Evolutionary conservation across 2,888 invertebrate species (phyloP), one percentile per base, ranked within the genome.

Genomic region (Mimachlamys varia): DNA sequence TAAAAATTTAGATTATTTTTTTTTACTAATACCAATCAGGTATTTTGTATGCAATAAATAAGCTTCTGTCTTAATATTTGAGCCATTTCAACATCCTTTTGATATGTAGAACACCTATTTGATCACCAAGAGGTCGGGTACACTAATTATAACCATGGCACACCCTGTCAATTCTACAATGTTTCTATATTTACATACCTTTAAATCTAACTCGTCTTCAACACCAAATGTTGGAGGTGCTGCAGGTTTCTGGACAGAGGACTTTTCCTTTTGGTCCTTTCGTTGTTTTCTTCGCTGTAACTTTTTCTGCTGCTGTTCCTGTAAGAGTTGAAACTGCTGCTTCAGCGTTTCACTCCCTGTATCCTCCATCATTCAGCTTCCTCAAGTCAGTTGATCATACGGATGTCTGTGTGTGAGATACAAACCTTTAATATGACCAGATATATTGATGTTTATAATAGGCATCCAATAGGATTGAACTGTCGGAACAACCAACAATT

Each of bases 281-380:
- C 93, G 92, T 89, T 95, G 95, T 92, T 95, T 96, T 49, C 95
- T 90, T 90, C 94, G 91, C 88, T 92, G 88, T 55, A 95, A 90
- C 90, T 96, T 95, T 90, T 95, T 94, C 90, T 95, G 95, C 91
- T 96, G 96, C 90, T 96, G 96, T 49, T 96, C 95, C 92, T 96
- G 96, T 12, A 96, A 92, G 19, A 94, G 91, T 90, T 95, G 94
- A 92, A 96, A 96, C 92, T 96, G 96, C 89, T 95, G 93, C 88
- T 94, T 94, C 49, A 95, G 92, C 15, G 92, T 94, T 76, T 94
- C 94, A 58, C 93, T 93, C 19, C 93, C 91, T 89, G 93, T 90
- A 87, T 93, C 93, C 92, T 93, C 93, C 38, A 44, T 89, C 37
- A 44, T 76, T 76, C n/a, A n/a, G n/a, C 33, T 76, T 12, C 33